These are phyloP conservation scores for Criorhina ranunculi DNA, from an alignment of 2,888 invertebrate species.

Conservation along the genomic window DNA sequence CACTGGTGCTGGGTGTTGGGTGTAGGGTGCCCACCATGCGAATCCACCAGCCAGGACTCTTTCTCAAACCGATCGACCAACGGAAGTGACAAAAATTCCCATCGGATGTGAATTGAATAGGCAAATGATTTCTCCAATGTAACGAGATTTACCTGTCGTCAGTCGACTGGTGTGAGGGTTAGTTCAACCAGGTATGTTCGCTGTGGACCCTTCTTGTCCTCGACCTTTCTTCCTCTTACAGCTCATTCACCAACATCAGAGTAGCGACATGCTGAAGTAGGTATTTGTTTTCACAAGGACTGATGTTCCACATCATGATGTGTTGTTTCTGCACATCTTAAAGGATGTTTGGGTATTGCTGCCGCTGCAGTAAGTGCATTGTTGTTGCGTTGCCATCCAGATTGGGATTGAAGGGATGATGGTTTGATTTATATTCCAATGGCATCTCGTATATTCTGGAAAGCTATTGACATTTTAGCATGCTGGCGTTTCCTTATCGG, in stretches of 20 bases:
- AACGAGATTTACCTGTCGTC: constrained; percentile 57
- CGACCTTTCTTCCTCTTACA: constrained; percentile 17
- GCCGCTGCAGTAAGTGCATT: constrained; percentile 57
- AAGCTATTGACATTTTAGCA: constrained; percentile 70
- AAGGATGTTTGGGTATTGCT: constrained; percentile 58
- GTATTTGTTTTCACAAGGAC: constrained; percentile 55
- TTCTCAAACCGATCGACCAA: constrained; percentile 23
- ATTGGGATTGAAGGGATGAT: not conserved
- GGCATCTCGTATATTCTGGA: constrained; percentile 57
- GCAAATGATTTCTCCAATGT: constrained; percentile 64
- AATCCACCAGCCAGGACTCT: not conserved
- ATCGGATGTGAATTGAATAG: constrained; percentile 74
- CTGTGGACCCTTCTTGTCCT: not conserved
- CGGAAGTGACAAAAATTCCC: constrained; percentile 70
- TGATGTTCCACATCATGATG: constrained; percentile 49
- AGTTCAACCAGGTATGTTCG: constrained; percentile 6
- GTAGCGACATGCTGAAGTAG: constrained; percentile 45
- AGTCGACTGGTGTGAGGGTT: not conserved
- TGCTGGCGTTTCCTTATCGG: constrained; percentile 67
- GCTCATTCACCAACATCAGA: constrained; percentile 13
- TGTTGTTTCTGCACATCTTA: constrained; percentile 58
- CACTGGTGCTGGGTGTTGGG: no score
- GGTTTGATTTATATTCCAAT: constrained; percentile 65
- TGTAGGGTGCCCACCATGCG: not conserved
- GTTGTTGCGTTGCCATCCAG: constrained; percentile 33